These are phyloP conservation scores for Verasper variegatus DNA, from an alignment of 2,113 vertebrate species.

Conservation along the genomic window DNA sequence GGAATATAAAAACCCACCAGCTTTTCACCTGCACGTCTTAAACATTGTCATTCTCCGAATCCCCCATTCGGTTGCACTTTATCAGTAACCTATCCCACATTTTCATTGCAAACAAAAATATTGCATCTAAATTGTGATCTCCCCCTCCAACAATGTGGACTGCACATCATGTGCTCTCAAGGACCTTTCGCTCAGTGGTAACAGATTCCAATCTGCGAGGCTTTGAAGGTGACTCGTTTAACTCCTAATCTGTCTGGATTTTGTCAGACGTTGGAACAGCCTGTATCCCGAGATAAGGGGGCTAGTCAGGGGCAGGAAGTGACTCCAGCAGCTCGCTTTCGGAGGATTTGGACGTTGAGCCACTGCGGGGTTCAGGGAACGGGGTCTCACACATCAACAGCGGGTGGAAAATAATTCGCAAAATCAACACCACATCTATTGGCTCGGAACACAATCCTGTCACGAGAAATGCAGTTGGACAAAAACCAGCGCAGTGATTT, in stretches of 20 bases:
- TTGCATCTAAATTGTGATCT: constrained; percentile 78
- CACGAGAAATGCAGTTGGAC: constrained; percentile 49
- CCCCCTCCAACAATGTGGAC: constrained; percentile 47
- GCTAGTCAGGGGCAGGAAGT: constrained; percentile 54
- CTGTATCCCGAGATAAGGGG: constrained; percentile 80
- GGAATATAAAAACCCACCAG: background rate
- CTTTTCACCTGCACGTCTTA: background rate
- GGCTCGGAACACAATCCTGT: constrained; percentile 41
- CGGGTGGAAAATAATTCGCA: constrained; percentile 51
- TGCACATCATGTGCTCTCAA: constrained; percentile 49
- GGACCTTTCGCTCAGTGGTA: constrained; percentile 64
- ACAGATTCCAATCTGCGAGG: constrained; percentile 72
- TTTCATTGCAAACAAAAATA: constrained; percentile 47
- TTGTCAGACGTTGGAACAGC: constrained; percentile 70
- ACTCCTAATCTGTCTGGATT: constrained; percentile 81
- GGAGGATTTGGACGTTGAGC: constrained; percentile 71
- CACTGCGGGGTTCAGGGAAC: constrained; percentile 34
- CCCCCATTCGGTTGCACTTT: constrained; percentile 10
- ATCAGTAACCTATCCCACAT: constrained; percentile 48
- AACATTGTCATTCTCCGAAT: constrained; percentile 36
- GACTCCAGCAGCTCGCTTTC: constrained; percentile 56
- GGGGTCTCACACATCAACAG: constrained; percentile 56
- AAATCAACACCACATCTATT: constrained; percentile 70
- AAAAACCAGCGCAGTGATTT: constrained; percentile 28
- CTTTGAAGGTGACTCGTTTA: constrained; percentile 81